These are phyloP conservation scores for Dromaius novaehollandiae DNA, from an alignment of 2,113 vertebrate genomes.

Conservation along the genomic window DNA sequence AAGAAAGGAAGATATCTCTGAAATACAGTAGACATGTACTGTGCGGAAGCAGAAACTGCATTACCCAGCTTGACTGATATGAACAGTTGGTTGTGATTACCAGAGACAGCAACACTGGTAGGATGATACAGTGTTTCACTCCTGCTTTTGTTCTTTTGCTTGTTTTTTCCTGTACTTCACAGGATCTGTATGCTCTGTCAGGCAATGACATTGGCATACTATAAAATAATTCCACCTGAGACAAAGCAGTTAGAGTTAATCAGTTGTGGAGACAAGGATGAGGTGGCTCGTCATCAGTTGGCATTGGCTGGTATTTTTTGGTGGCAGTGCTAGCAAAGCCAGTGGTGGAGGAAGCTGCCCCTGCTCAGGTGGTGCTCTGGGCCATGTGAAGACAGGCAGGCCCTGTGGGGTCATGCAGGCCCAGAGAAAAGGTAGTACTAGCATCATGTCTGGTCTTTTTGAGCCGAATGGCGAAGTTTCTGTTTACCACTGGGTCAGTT, in stretches of 20 bases:
- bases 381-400: neutral
- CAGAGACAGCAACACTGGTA: neutral
- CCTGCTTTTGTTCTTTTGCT: slow-evolving; percentile 26
- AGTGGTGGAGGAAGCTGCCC: neutral
- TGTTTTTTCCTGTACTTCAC: slow-evolving; percentile 10
- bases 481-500: neutral
- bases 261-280: neutral
- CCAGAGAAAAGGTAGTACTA: neutral
- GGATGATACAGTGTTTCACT: neutral
- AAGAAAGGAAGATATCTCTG: neutral
- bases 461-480: neutral
- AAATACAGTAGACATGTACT: neutral
- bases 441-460: neutral
- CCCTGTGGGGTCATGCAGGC: neutral
- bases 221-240: slow-evolving; percentile 29
- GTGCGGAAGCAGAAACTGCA: neutral
- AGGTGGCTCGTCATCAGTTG: slow-evolving; percentile 9
- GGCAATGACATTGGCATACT: neutral
- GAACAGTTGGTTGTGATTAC: neutral
- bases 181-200: slow-evolving; percentile 35
- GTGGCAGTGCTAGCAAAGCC: neutral
- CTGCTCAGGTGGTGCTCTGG: neutral
- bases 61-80: neutral
- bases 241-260: slow-evolving; percentile 47
- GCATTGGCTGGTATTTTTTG: neutral